Conservation (phyloP, 2,113 vertebrate species). For the Sinocyclocheilus anshuiensis region DNA sequence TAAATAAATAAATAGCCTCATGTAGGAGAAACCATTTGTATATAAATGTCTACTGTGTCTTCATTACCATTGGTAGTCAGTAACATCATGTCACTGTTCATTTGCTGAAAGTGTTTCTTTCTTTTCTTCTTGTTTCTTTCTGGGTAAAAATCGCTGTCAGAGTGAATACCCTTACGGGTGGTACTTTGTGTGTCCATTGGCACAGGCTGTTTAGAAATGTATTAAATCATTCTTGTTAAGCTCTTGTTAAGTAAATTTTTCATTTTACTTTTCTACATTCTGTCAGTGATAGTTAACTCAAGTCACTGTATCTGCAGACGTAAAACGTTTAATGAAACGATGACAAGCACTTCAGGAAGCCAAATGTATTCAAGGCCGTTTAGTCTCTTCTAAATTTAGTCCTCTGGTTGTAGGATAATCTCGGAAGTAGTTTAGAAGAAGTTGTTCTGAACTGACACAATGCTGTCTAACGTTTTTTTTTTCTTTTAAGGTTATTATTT, state of each 20-base stretch:
- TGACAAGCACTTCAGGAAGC: background rate
- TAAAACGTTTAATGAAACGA: constrained; percentile 16
- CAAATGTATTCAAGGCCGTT: constrained; percentile 9
- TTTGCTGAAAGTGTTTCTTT: background rate
- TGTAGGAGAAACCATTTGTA: background rate
- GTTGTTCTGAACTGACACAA: background rate
- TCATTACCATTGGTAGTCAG: background rate
- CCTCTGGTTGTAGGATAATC: background rate
- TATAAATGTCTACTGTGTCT: background rate
- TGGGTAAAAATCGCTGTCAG: background rate
- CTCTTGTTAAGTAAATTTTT: background rate
- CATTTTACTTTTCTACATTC: background rate
- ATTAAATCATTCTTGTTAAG: background rate
- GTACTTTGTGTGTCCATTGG: background rate
- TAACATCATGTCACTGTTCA: background rate
- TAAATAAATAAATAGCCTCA: background rate
- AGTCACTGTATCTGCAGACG: background rate
- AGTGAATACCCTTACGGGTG: background rate
- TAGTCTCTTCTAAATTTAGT: background rate
- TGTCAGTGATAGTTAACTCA: background rate
- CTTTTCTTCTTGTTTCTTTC: no score
- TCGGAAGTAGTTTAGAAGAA: background rate
- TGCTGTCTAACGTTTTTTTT: background rate
- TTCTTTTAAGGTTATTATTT: background rate
- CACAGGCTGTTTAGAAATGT: background rate